Evolutionary conservation across 2,888 invertebrate species (phyloP).

Genomic region (Oxytorus armatus): DNA sequence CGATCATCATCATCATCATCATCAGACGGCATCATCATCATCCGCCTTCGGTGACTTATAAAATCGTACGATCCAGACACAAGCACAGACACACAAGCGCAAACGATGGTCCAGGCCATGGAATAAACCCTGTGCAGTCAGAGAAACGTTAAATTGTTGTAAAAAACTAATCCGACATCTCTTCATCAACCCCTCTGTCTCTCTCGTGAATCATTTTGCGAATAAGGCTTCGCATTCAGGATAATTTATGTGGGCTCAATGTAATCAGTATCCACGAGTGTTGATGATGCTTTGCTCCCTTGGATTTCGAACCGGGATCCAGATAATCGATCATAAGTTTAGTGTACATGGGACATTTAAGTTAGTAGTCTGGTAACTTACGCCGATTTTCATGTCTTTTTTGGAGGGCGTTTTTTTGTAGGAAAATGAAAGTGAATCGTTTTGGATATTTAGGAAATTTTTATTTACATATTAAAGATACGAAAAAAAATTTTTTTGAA

Average conservation of each 20-base stretch:
- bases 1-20: constrained; percentile 51
- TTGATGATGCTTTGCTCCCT: constrained; percentile 31
- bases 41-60: constrained; percentile 47
- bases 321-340: constrained; percentile 64
- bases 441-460: too few relatives aligned
- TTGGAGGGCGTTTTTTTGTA: too few relatives aligned
- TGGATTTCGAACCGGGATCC: constrained; percentile 46
- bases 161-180: constrained; percentile 54
- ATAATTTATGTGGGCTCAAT: constrained; percentile 65
- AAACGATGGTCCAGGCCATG: constrained; percentile 9
- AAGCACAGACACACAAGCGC: constrained; percentile 18
- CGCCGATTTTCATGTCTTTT: too few relatives aligned
- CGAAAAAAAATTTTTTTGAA: too few relatives aligned
- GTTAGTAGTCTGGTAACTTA: too few relatives aligned
- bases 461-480: too few relatives aligned
- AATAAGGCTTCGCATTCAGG: constrained; percentile 67
- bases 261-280: constrained; percentile 56
- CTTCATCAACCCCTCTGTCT: constrained; percentile 18
- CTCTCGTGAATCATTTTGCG: constrained; percentile 32
- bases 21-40: constrained; percentile 46
- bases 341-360: neutral
- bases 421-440: too few relatives aligned
- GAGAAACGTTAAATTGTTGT: constrained; percentile 58
- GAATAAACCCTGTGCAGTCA: too few relatives aligned
- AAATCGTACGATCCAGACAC: constrained; percentile 48